Evolutionary conservation across 2,113 vertebrate genomes (phyloP).

Genomic region (Lathamus discolor): DNA sequence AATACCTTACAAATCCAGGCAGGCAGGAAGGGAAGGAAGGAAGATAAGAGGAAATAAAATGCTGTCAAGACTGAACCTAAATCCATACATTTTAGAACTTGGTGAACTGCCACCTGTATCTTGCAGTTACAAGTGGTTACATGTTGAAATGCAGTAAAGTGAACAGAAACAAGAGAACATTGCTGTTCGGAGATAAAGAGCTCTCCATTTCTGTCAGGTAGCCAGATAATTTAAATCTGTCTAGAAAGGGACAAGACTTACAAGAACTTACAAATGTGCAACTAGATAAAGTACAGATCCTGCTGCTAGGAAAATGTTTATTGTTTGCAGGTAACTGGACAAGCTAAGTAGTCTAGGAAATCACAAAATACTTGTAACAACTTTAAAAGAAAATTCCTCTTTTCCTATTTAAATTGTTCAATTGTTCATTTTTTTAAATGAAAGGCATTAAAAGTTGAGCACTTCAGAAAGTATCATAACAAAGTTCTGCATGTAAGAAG

Average conservation of each 20-base stretch:
- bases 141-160: neutral
- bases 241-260: neutral
- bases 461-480: neutral
- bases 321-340: neutral
- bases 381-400: neutral
- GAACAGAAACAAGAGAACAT: slow-evolving; percentile 25
- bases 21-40: accelerated
- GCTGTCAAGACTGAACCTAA: neutral
- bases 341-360: neutral
- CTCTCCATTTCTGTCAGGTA: slow-evolving; percentile 4
- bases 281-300: neutral
- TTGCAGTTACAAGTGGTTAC: neutral
- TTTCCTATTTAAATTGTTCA: neutral
- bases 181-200: slow-evolving; percentile 21
- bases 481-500: neutral
- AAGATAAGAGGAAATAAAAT: neutral
- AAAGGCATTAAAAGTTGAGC: neutral
- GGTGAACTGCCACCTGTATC: neutral
- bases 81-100: neutral
- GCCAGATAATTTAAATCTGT: slow-evolving; percentile 2
- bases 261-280: neutral
- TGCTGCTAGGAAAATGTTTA: neutral
- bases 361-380: neutral
- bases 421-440: neutral
- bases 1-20: neutral